phyloP scores from a whole-genome alignment of 2,113 vertebrate genomes.

The Pampusana beccarii region DNA sequence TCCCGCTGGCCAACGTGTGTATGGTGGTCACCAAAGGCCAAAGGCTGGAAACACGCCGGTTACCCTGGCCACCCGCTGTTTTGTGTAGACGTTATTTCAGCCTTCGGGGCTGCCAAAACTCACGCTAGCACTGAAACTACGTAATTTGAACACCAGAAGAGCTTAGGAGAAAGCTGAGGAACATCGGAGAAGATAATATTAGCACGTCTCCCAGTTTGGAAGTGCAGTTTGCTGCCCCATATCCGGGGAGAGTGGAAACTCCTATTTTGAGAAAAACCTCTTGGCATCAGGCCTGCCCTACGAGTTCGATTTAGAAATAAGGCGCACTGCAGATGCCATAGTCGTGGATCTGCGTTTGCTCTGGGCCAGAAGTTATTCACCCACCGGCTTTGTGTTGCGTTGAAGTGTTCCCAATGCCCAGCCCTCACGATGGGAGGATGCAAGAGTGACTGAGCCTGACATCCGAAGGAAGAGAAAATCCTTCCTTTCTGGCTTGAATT shows the following conservation, averaged over 20 bases:
- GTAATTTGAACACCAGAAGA: background rate
- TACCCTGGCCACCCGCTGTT: background rate
- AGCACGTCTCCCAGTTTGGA: background rate
- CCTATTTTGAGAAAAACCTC: conserved; percentile 6
- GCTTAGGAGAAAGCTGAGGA: background rate
- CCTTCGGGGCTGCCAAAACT: background rate
- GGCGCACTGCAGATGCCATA: background rate
- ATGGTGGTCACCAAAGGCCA: background rate
- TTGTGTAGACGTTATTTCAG: background rate
- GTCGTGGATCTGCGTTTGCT: background rate
- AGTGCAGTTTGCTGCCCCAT: background rate
- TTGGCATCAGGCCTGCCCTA: background rate
- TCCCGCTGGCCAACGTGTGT: rapidly evolving
- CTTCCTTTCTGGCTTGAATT: background rate
- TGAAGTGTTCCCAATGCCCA: background rate
- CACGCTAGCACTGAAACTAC: background rate
- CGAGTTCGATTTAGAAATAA: background rate
- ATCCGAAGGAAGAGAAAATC: background rate
- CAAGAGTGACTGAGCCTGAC: background rate
- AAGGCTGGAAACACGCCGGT: background rate
- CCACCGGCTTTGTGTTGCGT: background rate
- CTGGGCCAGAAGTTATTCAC: background rate
- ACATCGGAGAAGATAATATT: background rate
- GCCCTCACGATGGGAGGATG: background rate
- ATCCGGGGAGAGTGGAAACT: background rate